These are phyloP conservation scores for Chalcosyrphus nemorum DNA, from an alignment of 2,888 invertebrate species.

Conservation along the genomic window DNA sequence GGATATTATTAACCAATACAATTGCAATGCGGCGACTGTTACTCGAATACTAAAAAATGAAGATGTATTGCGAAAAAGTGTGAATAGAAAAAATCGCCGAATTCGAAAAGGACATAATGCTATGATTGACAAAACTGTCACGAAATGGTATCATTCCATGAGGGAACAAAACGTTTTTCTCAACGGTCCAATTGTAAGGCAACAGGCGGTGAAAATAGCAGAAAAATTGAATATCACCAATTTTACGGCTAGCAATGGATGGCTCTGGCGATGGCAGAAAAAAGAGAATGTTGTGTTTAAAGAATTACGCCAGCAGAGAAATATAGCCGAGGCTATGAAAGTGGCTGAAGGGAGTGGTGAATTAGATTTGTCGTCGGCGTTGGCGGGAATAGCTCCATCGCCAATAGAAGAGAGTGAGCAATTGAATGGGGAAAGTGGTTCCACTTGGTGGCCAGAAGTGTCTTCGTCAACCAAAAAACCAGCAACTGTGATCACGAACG, in stretches of 20 bases:
- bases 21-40: neutral
- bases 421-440: neutral
- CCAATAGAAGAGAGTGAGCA: neutral
- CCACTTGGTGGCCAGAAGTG: neutral
- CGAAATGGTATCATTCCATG: neutral
- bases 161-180: neutral
- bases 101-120: neutral
- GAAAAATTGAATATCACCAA: neutral
- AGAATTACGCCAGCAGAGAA: neutral
- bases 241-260: slow-evolving; percentile 3
- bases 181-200: neutral
- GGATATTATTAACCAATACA: neutral
- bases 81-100: neutral
- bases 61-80: neutral
- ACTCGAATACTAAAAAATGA: neutral
- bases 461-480: too few species aligned
- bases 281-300: neutral
- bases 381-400: neutral
- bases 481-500: too few species aligned
- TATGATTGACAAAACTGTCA: neutral
- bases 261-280: slow-evolving; percentile 25
- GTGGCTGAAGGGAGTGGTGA: neutral
- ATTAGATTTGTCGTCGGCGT: neutral
- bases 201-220: neutral
- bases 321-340: neutral